A percentile compares a stretch with the other conserved stretches of the same genome.
These are phyloP conservation scores for Tachystola acroxantha DNA, from an alignment of 2,888 invertebrate genomes.

Conservation along the genomic window DNA sequence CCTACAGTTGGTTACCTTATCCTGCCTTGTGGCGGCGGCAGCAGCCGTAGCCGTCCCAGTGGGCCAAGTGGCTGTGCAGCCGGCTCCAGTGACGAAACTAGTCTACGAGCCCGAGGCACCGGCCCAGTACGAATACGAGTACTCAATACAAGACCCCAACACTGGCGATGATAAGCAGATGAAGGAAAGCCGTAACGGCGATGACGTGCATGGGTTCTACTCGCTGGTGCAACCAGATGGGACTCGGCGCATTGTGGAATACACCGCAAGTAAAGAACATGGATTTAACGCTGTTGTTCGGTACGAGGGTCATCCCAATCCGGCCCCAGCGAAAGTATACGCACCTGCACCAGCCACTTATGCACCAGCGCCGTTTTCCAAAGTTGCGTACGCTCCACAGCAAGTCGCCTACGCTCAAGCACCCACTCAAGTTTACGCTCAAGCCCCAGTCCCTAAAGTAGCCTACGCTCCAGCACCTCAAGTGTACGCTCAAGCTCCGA, in stretches of 20 bases:
- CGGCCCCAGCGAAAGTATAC: constrained; percentile 22
- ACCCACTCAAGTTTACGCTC: constrained; percentile 17
- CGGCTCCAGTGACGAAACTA: constrained; percentile 33
- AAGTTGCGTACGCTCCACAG: constrained; percentile 20
- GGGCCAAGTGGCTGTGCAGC: constrained; percentile 6
- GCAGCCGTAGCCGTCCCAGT: constrained; percentile 32
- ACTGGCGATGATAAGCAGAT: constrained; percentile 69
- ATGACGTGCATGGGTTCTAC: constrained; percentile 65
- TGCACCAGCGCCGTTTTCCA: constrained; percentile 26
- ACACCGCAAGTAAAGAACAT: constrained; percentile 57
- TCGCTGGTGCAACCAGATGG: constrained; percentile 71
- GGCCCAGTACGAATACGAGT: constrained; percentile 62
- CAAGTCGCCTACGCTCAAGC: constrained; percentile 6
- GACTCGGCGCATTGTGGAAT: constrained; percentile 62
- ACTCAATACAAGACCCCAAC: constrained; percentile 63
- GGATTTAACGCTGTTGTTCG: constrained; percentile 69
- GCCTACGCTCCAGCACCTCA: constrained; percentile 19
- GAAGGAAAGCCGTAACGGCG: constrained; percentile 60
- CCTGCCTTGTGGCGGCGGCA: constrained; percentile 41
- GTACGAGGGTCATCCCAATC: constrained; percentile 55
- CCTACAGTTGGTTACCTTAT: constrained; percentile 33
- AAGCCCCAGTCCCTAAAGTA: constrained; percentile 14
- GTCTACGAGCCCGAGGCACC: constrained; percentile 54
- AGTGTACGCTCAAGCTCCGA: constrained; percentile 2
- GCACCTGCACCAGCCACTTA: constrained; percentile 31